phyloP scores from a whole-genome alignment of 2,113 vertebrate species.

The Halichoeres trimaculatus region DNA sequence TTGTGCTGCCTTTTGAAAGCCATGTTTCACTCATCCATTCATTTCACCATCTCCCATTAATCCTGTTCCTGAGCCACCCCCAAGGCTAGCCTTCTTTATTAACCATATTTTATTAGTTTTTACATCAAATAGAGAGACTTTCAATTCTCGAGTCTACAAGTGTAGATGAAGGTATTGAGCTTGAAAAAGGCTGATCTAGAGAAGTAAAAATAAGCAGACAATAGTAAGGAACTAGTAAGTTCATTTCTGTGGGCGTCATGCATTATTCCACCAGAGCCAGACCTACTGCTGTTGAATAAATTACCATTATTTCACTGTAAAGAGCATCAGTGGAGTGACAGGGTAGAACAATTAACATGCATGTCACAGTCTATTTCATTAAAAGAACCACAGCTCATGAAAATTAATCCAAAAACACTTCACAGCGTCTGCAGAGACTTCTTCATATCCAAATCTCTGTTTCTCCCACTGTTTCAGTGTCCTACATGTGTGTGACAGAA shows the following conservation, averaged over 20 bases:
- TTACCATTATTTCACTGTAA: slow-evolving; percentile 50
- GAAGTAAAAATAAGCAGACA: no score
- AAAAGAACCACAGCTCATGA: slow-evolving; percentile 56
- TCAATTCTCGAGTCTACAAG: no score
- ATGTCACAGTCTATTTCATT: slow-evolving; percentile 64
- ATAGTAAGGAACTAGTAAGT: no score
- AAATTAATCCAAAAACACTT: slow-evolving; percentile 61
- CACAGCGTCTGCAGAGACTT: slow-evolving; percentile 57
- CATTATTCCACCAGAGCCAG: not conserved
- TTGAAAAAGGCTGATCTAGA: no score
- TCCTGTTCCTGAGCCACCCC: no score
- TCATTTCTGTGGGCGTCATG: not conserved
- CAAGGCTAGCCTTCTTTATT: no score
- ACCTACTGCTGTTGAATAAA: slow-evolving; percentile 27
- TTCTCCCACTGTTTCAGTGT: slow-evolving; percentile 63
- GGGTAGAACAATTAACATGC: slow-evolving; percentile 62
- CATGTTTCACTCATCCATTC: no score
- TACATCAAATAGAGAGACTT: no score
- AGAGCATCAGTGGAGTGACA: slow-evolving; percentile 5
- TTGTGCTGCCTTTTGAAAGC: no score
- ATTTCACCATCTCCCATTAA: no score
- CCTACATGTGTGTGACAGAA: slow-evolving; percentile 80
- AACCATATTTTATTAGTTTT: no score
- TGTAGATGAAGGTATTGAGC: no score
- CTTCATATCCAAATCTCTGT: slow-evolving; percentile 56